Evolutionary conservation across 2,888 invertebrate species (phyloP), one percentile per base, ranked within the genome.

Genomic region (Harpalus rubripes): DNA sequence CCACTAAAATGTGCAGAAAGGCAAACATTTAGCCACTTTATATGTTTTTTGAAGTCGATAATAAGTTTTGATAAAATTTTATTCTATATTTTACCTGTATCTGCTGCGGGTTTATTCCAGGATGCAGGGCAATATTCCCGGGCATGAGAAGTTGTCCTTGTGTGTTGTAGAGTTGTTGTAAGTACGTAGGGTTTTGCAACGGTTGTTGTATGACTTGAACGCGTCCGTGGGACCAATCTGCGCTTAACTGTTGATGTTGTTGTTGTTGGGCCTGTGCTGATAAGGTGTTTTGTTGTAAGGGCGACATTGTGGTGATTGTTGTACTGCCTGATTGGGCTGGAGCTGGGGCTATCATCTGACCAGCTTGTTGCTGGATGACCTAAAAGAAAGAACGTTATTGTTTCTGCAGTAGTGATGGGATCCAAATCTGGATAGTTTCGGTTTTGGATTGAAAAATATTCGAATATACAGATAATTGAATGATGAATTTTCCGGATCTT

Each of bases 131-230:
- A 86, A 96, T 94, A 90, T 95, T 95, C 0, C 96, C 94, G 0
- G 96, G 96, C 94, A 97, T 96, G 32, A 98, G 91, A 86, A 97
- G 91, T 39, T 95, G 95, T 0, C 95, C 96, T 89, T 96, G 96
- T 0, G 96, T 94, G 89, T 96, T 96, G 91, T 96, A 96, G 86
- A 97, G 91, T 89, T 96, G 96, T 88, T 95, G 96, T 78, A 97
- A 91, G 89, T 97, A 96, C 1, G 95, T 94, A 68, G 93, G 94
- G 90, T 94, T 96, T 90, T 96, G 95, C 76, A 96, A 90, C 0
- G 96, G 96, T 88, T 96, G 97, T 89, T 96, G 96, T 88, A 97
- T 96, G 26, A 97, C 95, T 90, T 97, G 97, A 44, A 97, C 91
- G 5, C 95, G 93, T n/a, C 95, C 93, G 87, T 95, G 95, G 81